phyloP scores from a whole-genome alignment of 2,797 vertebrate genomes.

The Glyptemys insculpta region DNA sequence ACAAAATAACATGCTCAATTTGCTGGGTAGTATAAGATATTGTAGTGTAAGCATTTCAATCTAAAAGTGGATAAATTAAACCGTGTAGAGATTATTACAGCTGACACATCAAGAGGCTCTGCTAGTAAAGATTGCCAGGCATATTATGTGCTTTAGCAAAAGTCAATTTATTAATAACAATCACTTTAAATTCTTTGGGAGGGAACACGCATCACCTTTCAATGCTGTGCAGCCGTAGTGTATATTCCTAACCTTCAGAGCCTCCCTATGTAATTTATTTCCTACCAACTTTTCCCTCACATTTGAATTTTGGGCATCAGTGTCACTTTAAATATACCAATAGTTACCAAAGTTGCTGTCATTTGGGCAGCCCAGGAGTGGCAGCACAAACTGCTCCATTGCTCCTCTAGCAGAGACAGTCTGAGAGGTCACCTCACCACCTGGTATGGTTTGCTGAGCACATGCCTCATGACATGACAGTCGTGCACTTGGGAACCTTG shows the following conservation, averaged over 20 bases:
- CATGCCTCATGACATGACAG: not conserved
- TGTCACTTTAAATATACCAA: not conserved
- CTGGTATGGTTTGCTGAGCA: not conserved
- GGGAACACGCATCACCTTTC: not conserved
- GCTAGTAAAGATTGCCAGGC: slow-evolving; percentile 55
- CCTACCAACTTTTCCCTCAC: not conserved
- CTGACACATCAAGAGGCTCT: slow-evolving; percentile 72
- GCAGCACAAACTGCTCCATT: not conserved
- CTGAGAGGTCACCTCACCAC: not conserved
- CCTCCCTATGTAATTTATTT: no score
- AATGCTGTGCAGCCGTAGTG: not conserved
- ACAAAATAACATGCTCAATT: slow-evolving; percentile 56
- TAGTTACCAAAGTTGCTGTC: rapidly evolving
- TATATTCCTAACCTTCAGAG: not conserved
- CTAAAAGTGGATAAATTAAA: slow-evolving; percentile 69
- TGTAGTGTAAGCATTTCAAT: slow-evolving; percentile 65
- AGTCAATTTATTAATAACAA: slow-evolving; percentile 48
- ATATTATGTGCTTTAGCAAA: slow-evolving; percentile 54
- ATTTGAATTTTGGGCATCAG: not conserved
- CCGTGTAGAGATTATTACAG: slow-evolving; percentile 63
- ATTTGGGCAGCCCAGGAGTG: not conserved
- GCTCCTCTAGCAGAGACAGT: not conserved
- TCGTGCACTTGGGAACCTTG: rapidly evolving
- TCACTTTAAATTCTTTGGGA: not conserved
- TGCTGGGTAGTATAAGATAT: slow-evolving; percentile 58